Evolutionary conservation across 2,113 vertebrate species (phyloP), one percentile per base, ranked within the genome.

Genomic region (Hemiprocne comata): DNA sequence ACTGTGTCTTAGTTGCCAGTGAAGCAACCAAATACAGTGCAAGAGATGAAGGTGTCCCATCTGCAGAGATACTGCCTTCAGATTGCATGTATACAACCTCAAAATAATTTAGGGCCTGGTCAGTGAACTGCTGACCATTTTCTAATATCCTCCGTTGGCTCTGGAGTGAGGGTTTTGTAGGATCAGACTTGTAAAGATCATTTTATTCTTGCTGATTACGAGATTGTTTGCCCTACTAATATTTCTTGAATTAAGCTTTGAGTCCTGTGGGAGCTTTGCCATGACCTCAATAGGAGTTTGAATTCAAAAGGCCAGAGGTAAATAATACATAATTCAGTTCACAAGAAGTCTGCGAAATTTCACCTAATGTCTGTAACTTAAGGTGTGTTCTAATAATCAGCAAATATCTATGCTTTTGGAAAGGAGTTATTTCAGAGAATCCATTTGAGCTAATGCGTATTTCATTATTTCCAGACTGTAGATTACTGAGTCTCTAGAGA

Each of bases 201-300:
- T 58, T 87, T 92, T 85, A 86, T 90, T 85, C 72, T 70, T 83
- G 29, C 62, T 86, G 67, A 83, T 93, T 70, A 61, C 11, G 7
- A 73, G 71, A 76, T 36, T 85, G 76, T 80, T 77, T 79, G 29
- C 46, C 55, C 69, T 93, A 29, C 81, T 89, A 60, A 29, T 83
- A 91, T 75, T 83, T 93, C 84, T 79, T 80, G 60, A 84, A 76
- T 84, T 93, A 89, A 80, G 36, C 65, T 90, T 23, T 15, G 62
- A 80, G 67, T 88, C 33, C 66, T 64, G n/a, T 62, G 75, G 66
- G 71, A 92, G n/a, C 57, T 86, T 90, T 89, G 84, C 53, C 67
- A 12, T 73, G 67, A 65, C 70, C 46, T 92, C 89, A 42, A 0
- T 23, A 77, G 60, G 29, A 85, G 65, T 61, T 57, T 93, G 70